Percentiles rank a stretch among this genome's conserved stretches.
Evolutionary conservation across 2,113 vertebrate species (phyloP).

Genomic region (Atlantisia rogersi): DNA sequence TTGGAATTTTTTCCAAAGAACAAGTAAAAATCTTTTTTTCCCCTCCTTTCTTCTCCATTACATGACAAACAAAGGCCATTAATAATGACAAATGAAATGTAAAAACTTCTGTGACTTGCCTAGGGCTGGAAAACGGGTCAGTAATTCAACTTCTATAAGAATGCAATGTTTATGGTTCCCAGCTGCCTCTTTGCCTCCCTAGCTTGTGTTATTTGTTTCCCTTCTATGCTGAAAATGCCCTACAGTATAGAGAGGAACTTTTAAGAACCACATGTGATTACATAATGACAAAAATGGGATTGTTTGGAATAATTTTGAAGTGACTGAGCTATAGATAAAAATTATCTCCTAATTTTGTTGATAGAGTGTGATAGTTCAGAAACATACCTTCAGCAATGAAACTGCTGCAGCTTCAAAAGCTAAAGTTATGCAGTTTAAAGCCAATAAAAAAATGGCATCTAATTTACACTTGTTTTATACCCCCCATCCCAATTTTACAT

Average conservation of each 20-base stretch:
- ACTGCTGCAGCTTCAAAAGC: background rate
- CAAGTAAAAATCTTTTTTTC: background rate
- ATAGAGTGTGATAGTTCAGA: background rate
- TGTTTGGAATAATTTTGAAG: background rate
- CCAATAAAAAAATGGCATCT: background rate
- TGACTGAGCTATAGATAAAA: background rate
- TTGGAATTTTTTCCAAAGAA: background rate
- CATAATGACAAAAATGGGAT: background rate
- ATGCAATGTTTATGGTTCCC: background rate
- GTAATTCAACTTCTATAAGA: background rate
- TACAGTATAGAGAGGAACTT: background rate
- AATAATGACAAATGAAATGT: background rate
- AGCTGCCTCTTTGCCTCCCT: background rate
- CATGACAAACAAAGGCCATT: background rate
- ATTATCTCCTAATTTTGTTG: background rate
- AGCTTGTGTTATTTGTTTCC: background rate
- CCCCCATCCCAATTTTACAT: background rate
- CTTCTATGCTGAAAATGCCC: background rate
- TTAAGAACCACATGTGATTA: background rate
- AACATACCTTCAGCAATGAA: background rate
- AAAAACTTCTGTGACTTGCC: background rate
- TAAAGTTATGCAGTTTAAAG: background rate
- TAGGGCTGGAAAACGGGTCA: background rate
- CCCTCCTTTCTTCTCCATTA: background rate
- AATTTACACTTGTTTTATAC: background rate